Evolutionary conservation across 2,797 vertebrate species (phyloP), one percentile per base, ranked within the genome.

Genomic region (Pempheris klunzingeri): DNA sequence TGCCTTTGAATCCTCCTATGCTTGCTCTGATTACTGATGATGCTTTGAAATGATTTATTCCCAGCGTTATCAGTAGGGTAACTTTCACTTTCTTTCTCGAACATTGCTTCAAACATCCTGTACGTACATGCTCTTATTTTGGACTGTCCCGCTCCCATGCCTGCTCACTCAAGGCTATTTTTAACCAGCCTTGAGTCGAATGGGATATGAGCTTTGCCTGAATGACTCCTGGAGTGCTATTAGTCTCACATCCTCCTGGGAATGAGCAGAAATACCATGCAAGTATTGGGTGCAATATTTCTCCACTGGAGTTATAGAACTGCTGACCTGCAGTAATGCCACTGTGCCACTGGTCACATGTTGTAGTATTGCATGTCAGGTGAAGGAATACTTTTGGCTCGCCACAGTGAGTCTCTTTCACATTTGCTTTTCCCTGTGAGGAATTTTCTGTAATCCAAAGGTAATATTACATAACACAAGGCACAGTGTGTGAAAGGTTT

Each of bases 131-230:
- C 67, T 79, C 76, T 86, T 87, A 72, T 89, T 92, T 92, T 91
- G 85, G 84, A 86, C 84, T 7, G 83, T 85, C 88, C 90, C 83
- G 6, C 88, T 90, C 89, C 83, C 88, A 87, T 87, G 90, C 83
- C 87, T 86, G 78, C 78, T 92, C 85, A 58, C 72, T 87, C 84
- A 43, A 64, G 58, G 86, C 93, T 95, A 94, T 95, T 93, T 94
- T 90, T 95, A 95, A 74, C 84, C 44, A 66, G 55, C 30, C 70
- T 32, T 58, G 54, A 59, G 32, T 90, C 69, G 86, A 93, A 92
- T 90, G 85, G 90, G 88, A 92, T 84, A 82, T 87, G 81, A 91
- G 92, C 74, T 91, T 87, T 88, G 92, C 89, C 88, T 93, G 90
- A 92, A 88, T 59, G 71, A 88, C 83, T 92, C 87, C 80, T 82